Percentiles rank a stretch among this genome's conserved stretches.
Conservation (phyloP, 2,797 vertebrate species). For the Austrolebias charrua region DNA sequence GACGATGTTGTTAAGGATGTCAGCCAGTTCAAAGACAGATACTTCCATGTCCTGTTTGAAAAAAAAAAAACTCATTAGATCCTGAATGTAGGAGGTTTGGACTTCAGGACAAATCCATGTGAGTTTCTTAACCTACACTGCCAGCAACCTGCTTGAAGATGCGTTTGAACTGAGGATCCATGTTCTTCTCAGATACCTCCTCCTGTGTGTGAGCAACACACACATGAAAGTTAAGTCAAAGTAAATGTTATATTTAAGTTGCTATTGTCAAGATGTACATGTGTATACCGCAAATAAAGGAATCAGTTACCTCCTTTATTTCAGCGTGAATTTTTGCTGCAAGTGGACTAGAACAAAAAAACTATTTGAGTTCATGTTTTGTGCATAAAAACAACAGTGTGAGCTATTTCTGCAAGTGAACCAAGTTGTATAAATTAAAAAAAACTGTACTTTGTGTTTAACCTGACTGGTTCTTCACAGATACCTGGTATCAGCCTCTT, state of each 20-base stretch:
- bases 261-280: not conserved
- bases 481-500: constrained; percentile 70
- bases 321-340: constrained; percentile 81
- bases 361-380: not conserved
- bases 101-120: not conserved
- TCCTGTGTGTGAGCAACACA: constrained; percentile 59
- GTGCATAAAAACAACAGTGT: not conserved
- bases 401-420: not conserved
- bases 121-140: constrained; percentile 75
- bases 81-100: not conserved
- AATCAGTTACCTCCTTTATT: constrained; percentile 82
- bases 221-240: too few species aligned
- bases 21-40: constrained; percentile 84
- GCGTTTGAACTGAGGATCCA: constrained; percentile 84
- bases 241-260: not conserved
- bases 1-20: constrained; percentile 84
- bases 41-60: constrained; percentile 84
- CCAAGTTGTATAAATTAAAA: too few species aligned
- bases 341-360: constrained; percentile 73
- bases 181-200: constrained; percentile 79
- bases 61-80: not conserved
- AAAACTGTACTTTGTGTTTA: too few species aligned
- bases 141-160: constrained; percentile 87
- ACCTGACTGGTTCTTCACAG: not conserved
- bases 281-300: not conserved